A percentile compares a stretch with the other conserved stretches of the same genome.
Conservation (phyloP, 2,888 invertebrate species). For the Aspidiotus destructor region DNA sequence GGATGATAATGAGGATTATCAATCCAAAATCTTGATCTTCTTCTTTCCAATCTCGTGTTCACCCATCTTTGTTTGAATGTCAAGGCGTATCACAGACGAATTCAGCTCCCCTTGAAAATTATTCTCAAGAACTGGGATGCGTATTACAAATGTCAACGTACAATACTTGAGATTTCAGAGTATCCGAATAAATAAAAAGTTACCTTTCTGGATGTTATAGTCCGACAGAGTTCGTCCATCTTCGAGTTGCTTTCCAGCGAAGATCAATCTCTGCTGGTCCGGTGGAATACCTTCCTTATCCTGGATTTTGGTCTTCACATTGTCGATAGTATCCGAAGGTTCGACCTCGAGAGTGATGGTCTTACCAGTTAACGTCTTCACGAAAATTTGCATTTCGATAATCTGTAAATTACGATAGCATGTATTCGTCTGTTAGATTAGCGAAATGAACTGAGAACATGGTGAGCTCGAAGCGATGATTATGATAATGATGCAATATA, state of each 20-base stretch:
- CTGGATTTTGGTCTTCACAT: constrained; percentile 71
- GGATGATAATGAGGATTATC: no score
- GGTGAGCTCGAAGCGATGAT: no score
- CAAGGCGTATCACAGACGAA: no score
- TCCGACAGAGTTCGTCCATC: constrained; percentile 53
- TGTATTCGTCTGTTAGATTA: no score
- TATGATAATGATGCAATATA: no score
- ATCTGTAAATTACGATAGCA: no score
- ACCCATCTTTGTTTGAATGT: no score
- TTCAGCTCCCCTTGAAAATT: neutral
- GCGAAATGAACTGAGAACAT: no score
- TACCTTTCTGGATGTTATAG: constrained; percentile 53
- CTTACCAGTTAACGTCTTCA: constrained; percentile 87
- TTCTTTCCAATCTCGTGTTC: no score
- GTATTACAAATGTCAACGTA: neutral
- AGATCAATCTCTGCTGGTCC: no score
- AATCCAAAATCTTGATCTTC: no score
- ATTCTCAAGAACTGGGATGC: neutral
- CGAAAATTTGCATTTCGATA: constrained; percentile 82
- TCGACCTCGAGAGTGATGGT: constrained; percentile 50
- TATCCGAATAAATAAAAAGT: neutral
- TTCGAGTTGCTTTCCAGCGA: constrained; percentile 52
- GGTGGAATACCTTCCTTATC: constrained; percentile 49
- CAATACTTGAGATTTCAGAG: neutral
- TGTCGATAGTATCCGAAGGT: no score